Conservation (phyloP, 2,888 invertebrate genomes). For the Chrysina gloriosa region DNA sequence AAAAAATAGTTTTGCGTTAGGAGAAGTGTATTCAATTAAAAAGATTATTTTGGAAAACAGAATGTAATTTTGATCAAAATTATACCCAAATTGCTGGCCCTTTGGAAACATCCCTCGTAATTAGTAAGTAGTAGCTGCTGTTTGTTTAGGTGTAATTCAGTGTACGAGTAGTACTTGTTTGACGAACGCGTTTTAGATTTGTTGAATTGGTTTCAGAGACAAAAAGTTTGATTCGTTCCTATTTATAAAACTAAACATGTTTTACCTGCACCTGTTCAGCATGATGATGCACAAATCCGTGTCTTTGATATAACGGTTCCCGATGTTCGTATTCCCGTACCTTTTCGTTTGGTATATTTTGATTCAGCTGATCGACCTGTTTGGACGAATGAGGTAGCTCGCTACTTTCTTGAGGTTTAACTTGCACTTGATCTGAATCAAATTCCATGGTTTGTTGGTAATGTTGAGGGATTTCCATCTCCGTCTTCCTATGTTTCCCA, state of each 20-base stretch:
- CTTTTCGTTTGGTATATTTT: slow-evolving; percentile 36
- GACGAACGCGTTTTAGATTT: no score
- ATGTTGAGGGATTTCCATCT: slow-evolving; percentile 56
- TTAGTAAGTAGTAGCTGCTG: no score
- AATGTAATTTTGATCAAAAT: no score
- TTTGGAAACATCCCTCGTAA: no score
- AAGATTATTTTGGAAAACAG: no score
- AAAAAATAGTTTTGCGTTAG: no score
- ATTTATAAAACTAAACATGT: background rate
- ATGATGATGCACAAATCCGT: slow-evolving; percentile 62
- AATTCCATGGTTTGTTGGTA: slow-evolving; percentile 60
- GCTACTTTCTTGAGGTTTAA: slow-evolving; percentile 37
- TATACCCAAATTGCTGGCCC: no score
- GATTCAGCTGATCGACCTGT: slow-evolving; percentile 53
- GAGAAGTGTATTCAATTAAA: no score
- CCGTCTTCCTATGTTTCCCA: slow-evolving; percentile 74
- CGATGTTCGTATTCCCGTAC: slow-evolving; percentile 47
- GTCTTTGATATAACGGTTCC: slow-evolving; percentile 61
- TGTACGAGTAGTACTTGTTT: no score
- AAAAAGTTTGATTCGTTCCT: no score
- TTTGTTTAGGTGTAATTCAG: no score
- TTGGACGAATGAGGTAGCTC: slow-evolving; percentile 54
- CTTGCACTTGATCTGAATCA: slow-evolving; percentile 60
- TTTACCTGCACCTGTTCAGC: slow-evolving; percentile 63
- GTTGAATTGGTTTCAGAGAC: background rate